These are phyloP conservation scores for Rhinoptilus africanus DNA, from an alignment of 2,113 vertebrate species.

Conservation along the genomic window DNA sequence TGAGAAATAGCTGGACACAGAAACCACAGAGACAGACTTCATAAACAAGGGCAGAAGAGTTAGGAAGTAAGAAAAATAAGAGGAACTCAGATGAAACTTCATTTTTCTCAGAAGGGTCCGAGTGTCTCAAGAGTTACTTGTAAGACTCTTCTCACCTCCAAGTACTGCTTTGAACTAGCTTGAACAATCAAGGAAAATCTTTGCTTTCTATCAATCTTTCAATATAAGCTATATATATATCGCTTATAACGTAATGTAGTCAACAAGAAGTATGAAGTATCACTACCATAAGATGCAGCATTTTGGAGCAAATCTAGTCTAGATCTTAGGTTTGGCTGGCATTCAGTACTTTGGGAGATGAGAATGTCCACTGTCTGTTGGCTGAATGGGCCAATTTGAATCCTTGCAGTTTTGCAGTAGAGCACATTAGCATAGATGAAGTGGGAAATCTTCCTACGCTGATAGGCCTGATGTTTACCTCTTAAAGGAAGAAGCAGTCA, in stretches of 20 bases:
- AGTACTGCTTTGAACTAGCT: neutral
- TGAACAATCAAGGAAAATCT: neutral
- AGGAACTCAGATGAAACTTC: neutral
- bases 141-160: neutral
- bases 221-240: neutral
- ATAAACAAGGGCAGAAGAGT: neutral
- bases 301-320: neutral
- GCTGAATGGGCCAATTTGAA: neutral
- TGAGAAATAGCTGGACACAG: neutral
- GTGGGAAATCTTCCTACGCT: neutral
- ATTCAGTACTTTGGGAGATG: neutral
- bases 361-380: neutral
- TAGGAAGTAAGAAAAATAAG: neutral
- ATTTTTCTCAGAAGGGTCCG: neutral
- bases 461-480: neutral
- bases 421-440: fast-evolving
- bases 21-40: neutral
- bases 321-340: neutral
- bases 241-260: neutral
- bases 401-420: too few species aligned
- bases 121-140: neutral
- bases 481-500: neutral
- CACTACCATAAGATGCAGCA: neutral
- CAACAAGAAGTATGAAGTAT: neutral
- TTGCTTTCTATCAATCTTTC: neutral